These are phyloP conservation scores for Pipistrellus pygmaeus DNA, from an alignment of 2,797 vertebrate species.

Conservation along the genomic window DNA sequence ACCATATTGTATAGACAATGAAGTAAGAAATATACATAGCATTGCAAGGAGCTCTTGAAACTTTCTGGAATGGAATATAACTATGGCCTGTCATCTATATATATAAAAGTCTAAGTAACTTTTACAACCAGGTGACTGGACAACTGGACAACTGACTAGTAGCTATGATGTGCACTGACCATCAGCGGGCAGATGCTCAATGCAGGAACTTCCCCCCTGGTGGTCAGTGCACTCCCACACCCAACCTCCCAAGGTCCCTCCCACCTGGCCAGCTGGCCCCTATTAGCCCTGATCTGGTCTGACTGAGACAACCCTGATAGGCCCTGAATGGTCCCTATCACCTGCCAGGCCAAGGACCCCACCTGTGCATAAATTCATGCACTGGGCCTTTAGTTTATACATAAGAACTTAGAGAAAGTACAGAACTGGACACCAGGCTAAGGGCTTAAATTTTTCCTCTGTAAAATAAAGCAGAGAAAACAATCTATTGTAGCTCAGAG, in stretches of 20 bases:
- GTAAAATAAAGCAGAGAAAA: neutral
- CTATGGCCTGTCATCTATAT: neutral
- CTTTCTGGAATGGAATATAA: neutral
- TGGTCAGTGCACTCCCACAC: too few relatives aligned
- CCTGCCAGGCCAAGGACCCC: too few relatives aligned
- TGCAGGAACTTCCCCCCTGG: too few relatives aligned
- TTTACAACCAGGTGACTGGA: too few relatives aligned
- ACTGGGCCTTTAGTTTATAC: neutral
- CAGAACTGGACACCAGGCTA: neutral
- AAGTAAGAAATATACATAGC: neutral
- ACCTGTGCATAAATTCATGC: too few relatives aligned
- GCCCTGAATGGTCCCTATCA: too few relatives aligned
- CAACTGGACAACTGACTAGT: fast-evolving
- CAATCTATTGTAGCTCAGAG: neutral
- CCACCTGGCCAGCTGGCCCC: fast-evolving
- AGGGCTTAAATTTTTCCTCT: neutral
- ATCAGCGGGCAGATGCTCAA: too few relatives aligned
- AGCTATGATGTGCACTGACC: too few relatives aligned
- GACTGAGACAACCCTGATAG: too few relatives aligned
- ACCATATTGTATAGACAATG: neutral
- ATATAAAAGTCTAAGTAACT: too few relatives aligned
- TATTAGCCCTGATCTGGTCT: too few relatives aligned
- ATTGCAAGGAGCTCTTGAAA: neutral
- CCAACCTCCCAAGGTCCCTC: too few relatives aligned
- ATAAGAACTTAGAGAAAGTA: neutral